Conservation (phyloP, 2,113 vertebrate genomes). For the Picathartes gymnocephalus region DNA sequence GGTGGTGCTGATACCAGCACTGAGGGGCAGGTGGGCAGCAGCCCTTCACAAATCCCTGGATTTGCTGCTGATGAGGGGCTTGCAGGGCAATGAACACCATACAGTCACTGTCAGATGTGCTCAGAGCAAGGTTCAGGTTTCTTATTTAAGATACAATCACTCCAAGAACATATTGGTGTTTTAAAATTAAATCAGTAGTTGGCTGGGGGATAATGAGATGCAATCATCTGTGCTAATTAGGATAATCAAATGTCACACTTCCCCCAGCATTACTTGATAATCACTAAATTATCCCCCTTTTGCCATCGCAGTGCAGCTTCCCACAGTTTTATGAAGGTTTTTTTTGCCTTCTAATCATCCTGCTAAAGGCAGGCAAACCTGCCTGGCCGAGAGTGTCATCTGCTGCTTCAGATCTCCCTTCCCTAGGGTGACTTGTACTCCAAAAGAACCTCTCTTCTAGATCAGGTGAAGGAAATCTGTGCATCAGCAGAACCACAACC, state of each 20-base stretch:
- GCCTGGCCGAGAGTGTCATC: background rate
- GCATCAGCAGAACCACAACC: background rate
- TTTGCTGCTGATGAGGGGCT: background rate
- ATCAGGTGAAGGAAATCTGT: background rate
- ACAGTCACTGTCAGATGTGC: background rate
- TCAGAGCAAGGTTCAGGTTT: background rate
- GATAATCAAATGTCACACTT: background rate
- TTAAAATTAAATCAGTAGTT: background rate
- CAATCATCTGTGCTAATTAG: slow-evolving; percentile 13
- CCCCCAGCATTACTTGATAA: background rate
- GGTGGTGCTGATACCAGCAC: background rate
- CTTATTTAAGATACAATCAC: background rate
- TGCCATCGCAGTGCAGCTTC: background rate
- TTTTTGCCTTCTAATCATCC: background rate
- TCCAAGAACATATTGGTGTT: background rate
- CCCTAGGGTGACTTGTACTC: background rate
- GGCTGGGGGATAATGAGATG: background rate
- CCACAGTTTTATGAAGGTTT: background rate
- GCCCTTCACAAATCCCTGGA: no score
- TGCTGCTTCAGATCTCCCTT: background rate
- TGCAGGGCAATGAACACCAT: background rate
- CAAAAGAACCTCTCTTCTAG: background rate
- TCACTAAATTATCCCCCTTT: background rate
- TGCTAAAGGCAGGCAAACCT: background rate
- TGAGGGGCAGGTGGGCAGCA: background rate